phyloP scores from a whole-genome alignment of 2,888 invertebrate genomes.

The Hemicrepidius hirtus region DNA sequence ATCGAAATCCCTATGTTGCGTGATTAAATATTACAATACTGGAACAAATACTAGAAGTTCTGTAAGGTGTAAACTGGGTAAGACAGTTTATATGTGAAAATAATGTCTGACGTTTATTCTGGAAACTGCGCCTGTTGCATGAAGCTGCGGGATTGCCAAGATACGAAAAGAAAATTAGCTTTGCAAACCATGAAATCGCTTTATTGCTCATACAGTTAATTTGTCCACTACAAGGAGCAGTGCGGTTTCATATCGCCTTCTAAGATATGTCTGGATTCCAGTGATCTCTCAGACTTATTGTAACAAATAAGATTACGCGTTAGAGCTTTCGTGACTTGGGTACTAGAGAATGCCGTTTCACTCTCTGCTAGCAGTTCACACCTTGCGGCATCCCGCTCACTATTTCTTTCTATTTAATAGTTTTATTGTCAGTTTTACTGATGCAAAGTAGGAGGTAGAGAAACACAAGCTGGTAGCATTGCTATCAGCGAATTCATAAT shows the following conservation, averaged over 20 bases:
- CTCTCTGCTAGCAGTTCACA: constrained; percentile 48
- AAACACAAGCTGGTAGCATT: constrained; percentile 29
- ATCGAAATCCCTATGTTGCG: too few species aligned
- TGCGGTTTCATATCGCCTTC: constrained; percentile 27
- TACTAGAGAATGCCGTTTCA: constrained; percentile 46
- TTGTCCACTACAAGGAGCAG: constrained; percentile 10
- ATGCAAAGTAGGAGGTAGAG: constrained; percentile 35
- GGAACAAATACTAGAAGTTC: constrained; percentile 2
- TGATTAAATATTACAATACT: constrained; percentile 7
- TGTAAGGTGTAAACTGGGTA: constrained; percentile 5
- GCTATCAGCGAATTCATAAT: constrained; percentile 34
- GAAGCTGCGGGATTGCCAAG: neutral
- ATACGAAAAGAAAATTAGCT: constrained; percentile 23
- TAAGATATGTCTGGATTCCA: constrained; percentile 50
- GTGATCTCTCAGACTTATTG: constrained; percentile 52
- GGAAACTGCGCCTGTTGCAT: constrained; percentile 7
- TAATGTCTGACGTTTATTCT: constrained; percentile 6
- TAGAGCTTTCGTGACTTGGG: constrained; percentile 53
- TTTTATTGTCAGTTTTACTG: constrained; percentile 42
- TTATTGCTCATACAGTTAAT: constrained; percentile 22
- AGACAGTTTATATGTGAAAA: neutral
- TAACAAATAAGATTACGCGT: constrained; percentile 55
- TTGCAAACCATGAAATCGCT: constrained; percentile 6
- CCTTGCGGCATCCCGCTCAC: constrained; percentile 40
- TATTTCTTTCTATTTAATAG: constrained; percentile 41